Evolutionary conservation across 1,140 invertebrate species (phyloP).

Genomic region (Zaprionus capensis): DNA sequence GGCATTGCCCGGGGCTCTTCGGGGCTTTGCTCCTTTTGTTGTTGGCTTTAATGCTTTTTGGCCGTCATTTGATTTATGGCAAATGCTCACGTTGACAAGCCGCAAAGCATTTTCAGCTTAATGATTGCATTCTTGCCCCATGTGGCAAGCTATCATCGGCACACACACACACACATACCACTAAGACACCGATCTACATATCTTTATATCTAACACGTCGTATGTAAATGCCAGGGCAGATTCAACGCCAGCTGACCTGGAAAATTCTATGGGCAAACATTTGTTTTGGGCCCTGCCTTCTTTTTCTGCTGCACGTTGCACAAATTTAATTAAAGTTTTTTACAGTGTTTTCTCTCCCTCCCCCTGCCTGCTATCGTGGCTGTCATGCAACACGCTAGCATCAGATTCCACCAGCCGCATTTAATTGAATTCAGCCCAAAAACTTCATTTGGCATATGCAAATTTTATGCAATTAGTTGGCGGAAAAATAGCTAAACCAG

Average conservation of each 20-base stretch:
- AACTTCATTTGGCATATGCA: conserved; percentile 59
- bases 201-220: conserved; percentile 16
- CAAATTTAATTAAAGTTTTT: conserved; percentile 65
- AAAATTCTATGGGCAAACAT: conserved; percentile 50
- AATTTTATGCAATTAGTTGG: conserved; percentile 65
- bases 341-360: background rate
- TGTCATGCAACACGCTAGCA: conserved; percentile 63
- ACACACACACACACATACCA: background rate
- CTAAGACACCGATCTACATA: conserved; percentile 1
- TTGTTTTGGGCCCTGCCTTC: conserved; percentile 12
- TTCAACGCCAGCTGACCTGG: conserved; percentile 47
- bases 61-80: conserved; percentile 76
- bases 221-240: conserved; percentile 24
- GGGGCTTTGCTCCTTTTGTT: conserved; percentile 13
- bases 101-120: conserved; percentile 65
- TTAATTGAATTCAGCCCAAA: conserved; percentile 46
- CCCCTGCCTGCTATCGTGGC: conserved; percentile 34
- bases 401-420: conserved; percentile 33
- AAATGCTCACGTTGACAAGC: conserved; percentile 77
- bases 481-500: conserved; percentile 24
- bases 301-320: conserved; percentile 16
- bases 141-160: conserved; percentile 52
- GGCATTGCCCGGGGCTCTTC: conserved; percentile 26
- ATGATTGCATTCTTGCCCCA: conserved; percentile 60
- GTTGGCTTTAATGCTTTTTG: conserved; percentile 38